Conservation (phyloP, 2,797 vertebrate species). For the Spea hammondii region DNA sequence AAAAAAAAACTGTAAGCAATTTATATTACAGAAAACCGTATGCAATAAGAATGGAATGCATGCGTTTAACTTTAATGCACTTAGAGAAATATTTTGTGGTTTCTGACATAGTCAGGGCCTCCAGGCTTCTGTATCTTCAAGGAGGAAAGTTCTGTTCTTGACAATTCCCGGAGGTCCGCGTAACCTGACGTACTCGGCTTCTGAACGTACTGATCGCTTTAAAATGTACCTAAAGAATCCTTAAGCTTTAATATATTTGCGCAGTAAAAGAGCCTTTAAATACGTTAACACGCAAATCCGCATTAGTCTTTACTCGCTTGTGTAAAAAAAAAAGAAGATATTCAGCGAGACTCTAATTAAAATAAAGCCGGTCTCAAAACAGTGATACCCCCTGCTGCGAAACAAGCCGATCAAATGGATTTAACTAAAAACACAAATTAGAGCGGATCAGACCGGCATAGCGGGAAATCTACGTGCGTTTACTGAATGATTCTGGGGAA, state of each 20-base stretch:
- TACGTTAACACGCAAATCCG: not conserved
- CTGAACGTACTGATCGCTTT: not conserved
- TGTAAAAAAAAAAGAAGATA: not conserved
- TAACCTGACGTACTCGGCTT: not conserved
- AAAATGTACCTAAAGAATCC: not conserved
- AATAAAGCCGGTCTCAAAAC: not conserved
- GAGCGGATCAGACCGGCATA: not conserved
- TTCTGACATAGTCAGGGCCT: not conserved
- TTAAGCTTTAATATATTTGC: not conserved
- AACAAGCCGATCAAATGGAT: slow-evolving; percentile 1
- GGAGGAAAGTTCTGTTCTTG: not conserved
- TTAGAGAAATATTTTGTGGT: not conserved
- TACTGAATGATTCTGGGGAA: not conserved
- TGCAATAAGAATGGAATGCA: not conserved
- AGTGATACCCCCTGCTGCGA: not conserved
- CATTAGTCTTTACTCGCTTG: not conserved
- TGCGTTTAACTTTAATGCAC: not conserved
- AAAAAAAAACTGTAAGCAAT: slow-evolving; percentile 1
- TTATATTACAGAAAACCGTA: not conserved
- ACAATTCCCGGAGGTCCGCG: not conserved
- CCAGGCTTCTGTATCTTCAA: not conserved
- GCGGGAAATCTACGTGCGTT: not conserved
- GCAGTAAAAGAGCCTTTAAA: not conserved
- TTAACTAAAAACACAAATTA: slow-evolving; percentile 8
- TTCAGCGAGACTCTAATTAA: slow-evolving; percentile 1